Conservation (phyloP, 2,797 vertebrate genomes). For the Schizopygopsis malacanthus region DNA sequence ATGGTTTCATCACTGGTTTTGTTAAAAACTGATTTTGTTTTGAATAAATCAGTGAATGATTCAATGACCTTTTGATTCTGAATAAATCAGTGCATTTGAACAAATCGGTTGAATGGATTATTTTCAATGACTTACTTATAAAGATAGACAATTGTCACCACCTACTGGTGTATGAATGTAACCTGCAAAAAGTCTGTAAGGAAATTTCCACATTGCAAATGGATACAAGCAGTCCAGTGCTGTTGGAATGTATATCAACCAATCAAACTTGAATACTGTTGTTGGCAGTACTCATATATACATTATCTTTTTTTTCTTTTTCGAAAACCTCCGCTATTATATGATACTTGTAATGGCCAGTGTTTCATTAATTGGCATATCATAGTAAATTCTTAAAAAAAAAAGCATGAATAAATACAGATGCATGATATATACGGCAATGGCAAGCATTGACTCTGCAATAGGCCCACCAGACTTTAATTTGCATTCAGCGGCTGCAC, state of each 20-base stretch:
- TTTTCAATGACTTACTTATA: neutral
- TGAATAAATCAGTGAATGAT: neutral
- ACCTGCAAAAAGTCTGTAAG: neutral
- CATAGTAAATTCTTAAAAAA: neutral
- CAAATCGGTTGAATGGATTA: neutral
- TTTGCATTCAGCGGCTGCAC: constrained; percentile 24
- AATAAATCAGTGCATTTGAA: neutral
- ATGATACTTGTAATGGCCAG: neutral
- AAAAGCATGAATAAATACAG: neutral
- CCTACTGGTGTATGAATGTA: neutral
- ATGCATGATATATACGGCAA: neutral
- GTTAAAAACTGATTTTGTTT: neutral
- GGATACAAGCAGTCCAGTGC: neutral
- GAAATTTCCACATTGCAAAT: neutral
- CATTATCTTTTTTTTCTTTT: neutral
- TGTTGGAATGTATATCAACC: neutral
- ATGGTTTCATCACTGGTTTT: no score
- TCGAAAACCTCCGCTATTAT: neutral
- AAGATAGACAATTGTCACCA: neutral
- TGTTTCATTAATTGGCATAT: neutral
- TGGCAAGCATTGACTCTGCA: neutral
- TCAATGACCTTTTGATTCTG: neutral
- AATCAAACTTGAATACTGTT: neutral
- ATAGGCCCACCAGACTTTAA: neutral
- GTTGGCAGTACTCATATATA: neutral